A percentile compares a stretch with the other conserved stretches of the same genome.
phyloP scores from a whole-genome alignment of 1,140 invertebrate genomes.

The Ceratitis capitata region DNA sequence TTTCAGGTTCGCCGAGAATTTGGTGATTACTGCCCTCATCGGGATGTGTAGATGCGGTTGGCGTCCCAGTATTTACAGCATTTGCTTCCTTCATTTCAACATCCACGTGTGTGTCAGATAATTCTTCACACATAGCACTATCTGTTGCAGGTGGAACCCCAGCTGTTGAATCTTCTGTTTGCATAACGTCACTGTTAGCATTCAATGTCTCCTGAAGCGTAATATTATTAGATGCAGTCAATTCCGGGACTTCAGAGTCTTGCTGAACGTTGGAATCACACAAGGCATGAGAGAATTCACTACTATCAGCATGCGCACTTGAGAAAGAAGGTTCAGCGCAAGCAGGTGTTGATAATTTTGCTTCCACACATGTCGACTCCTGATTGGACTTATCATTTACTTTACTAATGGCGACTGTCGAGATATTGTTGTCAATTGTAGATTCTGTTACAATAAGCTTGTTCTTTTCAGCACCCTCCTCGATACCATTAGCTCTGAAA shows the following conservation, averaged over 20 bases:
- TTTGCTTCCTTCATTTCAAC: not conserved
- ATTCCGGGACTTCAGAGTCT: too few relatives aligned
- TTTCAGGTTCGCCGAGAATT: not conserved
- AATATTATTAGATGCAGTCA: too few relatives aligned
- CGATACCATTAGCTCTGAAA: not conserved
- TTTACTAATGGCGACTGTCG: too few relatives aligned
- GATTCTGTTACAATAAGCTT: not conserved
- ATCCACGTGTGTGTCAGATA: not conserved
- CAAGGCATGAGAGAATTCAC: too few relatives aligned
- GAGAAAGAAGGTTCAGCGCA: not conserved
- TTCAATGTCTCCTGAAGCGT: not conserved
- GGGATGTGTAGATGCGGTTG: not conserved
- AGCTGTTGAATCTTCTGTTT: not conserved
- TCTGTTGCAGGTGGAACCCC: not conserved
- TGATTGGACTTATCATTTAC: not conserved
- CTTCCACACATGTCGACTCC: not conserved
- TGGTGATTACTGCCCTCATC: slow-evolving; percentile 27
- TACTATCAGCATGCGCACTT: not conserved
- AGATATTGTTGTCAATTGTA: too few relatives aligned
- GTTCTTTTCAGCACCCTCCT: not conserved
- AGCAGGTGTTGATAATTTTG: not conserved
- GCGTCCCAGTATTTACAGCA: not conserved
- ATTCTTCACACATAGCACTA: not conserved
- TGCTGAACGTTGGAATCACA: too few relatives aligned
- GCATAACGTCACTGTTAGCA: not conserved